These are phyloP conservation scores for Myotis findleyi DNA, from an alignment of 2,797 vertebrate genomes.

Conservation along the genomic window DNA sequence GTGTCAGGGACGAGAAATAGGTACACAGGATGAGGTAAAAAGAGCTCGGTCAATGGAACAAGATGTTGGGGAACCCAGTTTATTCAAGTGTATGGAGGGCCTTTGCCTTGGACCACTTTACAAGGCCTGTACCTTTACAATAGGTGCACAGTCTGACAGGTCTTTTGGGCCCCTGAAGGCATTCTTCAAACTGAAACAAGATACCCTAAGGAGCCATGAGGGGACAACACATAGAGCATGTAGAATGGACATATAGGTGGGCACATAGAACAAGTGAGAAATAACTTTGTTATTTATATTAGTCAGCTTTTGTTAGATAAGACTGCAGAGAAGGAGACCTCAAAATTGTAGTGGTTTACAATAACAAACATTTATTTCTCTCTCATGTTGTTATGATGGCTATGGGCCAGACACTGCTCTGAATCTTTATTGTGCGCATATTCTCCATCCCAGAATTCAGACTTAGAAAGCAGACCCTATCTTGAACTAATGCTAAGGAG, in stretches of 20 bases:
- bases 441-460: not conserved
- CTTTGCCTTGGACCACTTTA: not conserved
- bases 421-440: not conserved
- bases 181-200: not conserved
- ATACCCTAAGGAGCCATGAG: not conserved
- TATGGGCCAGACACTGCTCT: not conserved
- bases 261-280: not conserved
- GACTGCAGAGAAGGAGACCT: not conserved
- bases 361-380: not conserved
- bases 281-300: not conserved
- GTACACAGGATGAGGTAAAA: not conserved
- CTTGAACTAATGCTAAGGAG: not conserved
- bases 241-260: too few species aligned
- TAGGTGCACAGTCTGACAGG: not conserved
- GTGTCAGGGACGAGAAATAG: not conserved
- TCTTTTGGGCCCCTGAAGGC: rapidly evolving
- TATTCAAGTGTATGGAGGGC: not conserved
- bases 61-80: not conserved
- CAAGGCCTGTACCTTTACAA: not conserved
- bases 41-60: not conserved
- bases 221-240: too few species aligned
- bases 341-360: not conserved
- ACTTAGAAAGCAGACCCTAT: not conserved
- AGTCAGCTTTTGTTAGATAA: not conserved
- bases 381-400: not conserved